Conservation (phyloP, 2,888 invertebrate genomes). For the Polyommatus icarus region DNA sequence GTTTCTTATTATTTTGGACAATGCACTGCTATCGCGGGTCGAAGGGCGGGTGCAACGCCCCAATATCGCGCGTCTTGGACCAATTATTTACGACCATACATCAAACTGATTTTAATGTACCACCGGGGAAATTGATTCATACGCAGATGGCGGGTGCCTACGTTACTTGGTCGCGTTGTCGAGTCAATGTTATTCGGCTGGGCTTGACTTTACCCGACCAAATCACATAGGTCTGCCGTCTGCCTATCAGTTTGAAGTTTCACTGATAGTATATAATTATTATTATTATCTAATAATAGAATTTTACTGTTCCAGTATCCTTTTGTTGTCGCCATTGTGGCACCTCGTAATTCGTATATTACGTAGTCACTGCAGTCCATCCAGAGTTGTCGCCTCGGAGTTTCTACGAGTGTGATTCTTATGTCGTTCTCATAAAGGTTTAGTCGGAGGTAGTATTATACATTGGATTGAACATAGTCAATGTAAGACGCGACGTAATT, state of each 20-base stretch:
- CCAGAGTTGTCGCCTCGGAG: neutral
- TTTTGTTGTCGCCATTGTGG: slow-evolving; percentile 23
- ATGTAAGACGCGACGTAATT: neutral
- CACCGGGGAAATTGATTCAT: neutral
- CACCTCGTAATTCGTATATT: slow-evolving; percentile 8
- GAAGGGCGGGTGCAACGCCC: slow-evolving; percentile 70
- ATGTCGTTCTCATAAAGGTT: neutral
- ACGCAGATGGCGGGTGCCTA: neutral
- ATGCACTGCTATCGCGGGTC: slow-evolving; percentile 58
- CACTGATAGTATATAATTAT: slow-evolving; percentile 44
- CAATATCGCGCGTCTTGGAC: slow-evolving; percentile 61
- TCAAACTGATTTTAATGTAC: slow-evolving; percentile 48
- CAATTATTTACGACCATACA: slow-evolving; percentile 70
- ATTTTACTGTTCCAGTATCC: slow-evolving; percentile 49
- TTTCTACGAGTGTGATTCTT: neutral
- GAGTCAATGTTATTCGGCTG: neutral
- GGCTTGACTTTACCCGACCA: neutral
- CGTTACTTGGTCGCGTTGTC: neutral
- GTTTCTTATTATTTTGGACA: slow-evolving; percentile 50
- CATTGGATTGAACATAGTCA: neutral
- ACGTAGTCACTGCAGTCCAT: neutral
- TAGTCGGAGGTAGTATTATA: neutral
- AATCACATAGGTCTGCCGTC: neutral
- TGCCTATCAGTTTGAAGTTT: neutral
- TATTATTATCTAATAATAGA: slow-evolving; percentile 68